These are phyloP conservation scores for Drosophila fungiperda DNA, from an alignment of 2,888 invertebrate species.

Conservation along the genomic window DNA sequence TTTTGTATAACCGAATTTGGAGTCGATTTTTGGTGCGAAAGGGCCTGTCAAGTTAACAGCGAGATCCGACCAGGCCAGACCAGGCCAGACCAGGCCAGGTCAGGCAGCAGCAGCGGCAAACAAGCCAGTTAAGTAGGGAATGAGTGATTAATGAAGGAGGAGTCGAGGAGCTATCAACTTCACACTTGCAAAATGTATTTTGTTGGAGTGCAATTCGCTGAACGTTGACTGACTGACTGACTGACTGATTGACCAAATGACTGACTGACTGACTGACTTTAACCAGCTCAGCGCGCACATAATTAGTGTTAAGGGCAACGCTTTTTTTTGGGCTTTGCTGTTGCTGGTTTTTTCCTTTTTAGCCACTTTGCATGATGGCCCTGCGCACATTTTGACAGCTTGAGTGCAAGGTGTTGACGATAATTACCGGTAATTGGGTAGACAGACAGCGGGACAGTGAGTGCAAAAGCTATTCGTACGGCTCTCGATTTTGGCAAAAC, in stretches of 20 bases:
- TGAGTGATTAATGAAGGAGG: conserved; percentile 78
- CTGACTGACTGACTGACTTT: conserved; percentile 23
- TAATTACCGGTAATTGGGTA: conserved; percentile 75
- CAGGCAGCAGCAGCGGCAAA: conserved; percentile 25
- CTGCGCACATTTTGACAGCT: conserved; percentile 76
- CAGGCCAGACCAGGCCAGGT: not conserved
- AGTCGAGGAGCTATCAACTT: conserved; percentile 69
- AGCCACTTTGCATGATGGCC: conserved; percentile 79
- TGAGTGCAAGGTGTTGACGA: conserved; percentile 79
- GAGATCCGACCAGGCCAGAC: no score
- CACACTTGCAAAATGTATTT: conserved; percentile 77
- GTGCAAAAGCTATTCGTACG: conserved; percentile 35
- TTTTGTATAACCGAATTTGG: conserved; percentile 45
- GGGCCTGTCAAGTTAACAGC: conserved; percentile 59
- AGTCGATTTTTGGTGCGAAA: conserved; percentile 24
- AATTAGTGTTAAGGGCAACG: conserved; percentile 61
- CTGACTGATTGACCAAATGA: conserved; percentile 46
- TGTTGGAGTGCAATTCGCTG: conserved; percentile 68
- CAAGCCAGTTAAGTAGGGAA: conserved; percentile 75
- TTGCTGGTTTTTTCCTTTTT: conserved; percentile 10
- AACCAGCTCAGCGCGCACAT: conserved; percentile 44
- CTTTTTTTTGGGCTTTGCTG: conserved; percentile 8
- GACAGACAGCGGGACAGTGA: conserved; percentile 24
- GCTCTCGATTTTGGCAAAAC: not conserved
- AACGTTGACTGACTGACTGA: conserved; percentile 58